Conservation (phyloP, 2,113 vertebrate genomes). For the Glaucidium brasilianum region DNA sequence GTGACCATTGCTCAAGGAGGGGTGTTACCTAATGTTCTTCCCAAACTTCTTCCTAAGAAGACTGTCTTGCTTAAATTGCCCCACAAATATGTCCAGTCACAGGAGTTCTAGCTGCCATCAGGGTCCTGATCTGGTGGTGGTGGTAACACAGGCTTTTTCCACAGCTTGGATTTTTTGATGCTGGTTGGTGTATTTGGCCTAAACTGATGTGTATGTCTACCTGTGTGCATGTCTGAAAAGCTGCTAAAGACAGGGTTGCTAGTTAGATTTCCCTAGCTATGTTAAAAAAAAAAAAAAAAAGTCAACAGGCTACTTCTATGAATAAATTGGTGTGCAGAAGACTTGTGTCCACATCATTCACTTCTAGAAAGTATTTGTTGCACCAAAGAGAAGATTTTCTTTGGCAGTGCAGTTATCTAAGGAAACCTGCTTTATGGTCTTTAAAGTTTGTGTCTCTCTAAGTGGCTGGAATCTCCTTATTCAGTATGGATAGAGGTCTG, state of each 20-base stretch:
- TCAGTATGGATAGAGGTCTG: neutral
- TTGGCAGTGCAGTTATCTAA: neutral
- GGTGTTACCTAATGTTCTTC: slow-evolving; percentile 75
- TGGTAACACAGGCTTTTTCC: neutral
- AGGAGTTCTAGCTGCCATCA: neutral
- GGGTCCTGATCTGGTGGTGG: neutral
- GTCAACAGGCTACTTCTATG: neutral
- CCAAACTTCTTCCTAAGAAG: slow-evolving; percentile 73
- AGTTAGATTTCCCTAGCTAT: neutral
- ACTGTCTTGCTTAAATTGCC: neutral
- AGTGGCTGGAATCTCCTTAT: neutral
- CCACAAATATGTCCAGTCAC: neutral
- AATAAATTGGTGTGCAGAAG: neutral
- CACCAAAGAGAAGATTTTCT: neutral
- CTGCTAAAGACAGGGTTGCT: neutral
- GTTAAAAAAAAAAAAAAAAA: neutral
- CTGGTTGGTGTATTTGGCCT: neutral
- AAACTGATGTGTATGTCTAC: neutral
- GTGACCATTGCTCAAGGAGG: slow-evolving; percentile 77
- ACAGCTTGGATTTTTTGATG: neutral
- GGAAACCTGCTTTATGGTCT: neutral
- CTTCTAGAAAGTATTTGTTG: neutral
- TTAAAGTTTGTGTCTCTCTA: neutral
- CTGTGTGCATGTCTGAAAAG: neutral
- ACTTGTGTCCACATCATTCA: neutral